Base-by-base conservation (phyloP, 2,113 vertebrate genomes). In the Murina feae region DNA sequence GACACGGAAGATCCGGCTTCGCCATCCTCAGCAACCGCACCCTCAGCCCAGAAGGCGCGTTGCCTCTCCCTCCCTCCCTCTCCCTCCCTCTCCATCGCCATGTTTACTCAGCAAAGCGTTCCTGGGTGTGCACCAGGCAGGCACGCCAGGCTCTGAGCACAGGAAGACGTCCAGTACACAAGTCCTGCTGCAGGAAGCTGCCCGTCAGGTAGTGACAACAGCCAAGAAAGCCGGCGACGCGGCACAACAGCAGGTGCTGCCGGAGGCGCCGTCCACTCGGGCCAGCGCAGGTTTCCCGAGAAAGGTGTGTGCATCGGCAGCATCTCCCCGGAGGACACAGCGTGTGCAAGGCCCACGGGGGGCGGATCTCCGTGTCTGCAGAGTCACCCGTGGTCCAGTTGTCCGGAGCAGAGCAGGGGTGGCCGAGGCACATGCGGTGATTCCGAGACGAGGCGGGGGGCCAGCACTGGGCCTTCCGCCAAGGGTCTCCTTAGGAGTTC, bases 1-100 rank as follows among this genome's bases (percentile, higher is more conserved):
- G 3, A 18, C 68, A 14, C 16, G 13, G 0, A 23, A 4, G 1
- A 9, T 1, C 51, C 0, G 0, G 6, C 23, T 20, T 32, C 23
- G 42, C 69, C 0, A 0, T 23, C 47, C 25, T 44, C 14, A 63
- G 75, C 21, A 35, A 37, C 37, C 9, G 51, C 60, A 32, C 10
- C 47, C 53, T n/a, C 68, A 28, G 35, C 35, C 42, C 63, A 60
- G 18, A 44, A 20, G 4, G n/a, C 51, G 30, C 12, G 53, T 3
- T 12, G 37, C 51, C 75, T 71, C 21, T 42, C 35, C 44, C 18
- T 8, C 58, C 51, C 23, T 5, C 63, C 51, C 16, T 21, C 21
- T 5, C 8, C 60, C 60, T 42, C 21, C 25, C n/a, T n/a, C n/a
- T n/a, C n/a, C n/a, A n/a, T n/a, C n/a, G n/a, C n/a, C n/a, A n/a